A percentile compares a stretch with the other conserved stretches of the same genome.
phyloP scores from a whole-genome alignment of 2,888 invertebrate genomes.

The Acanthacorydalis orientalis region DNA sequence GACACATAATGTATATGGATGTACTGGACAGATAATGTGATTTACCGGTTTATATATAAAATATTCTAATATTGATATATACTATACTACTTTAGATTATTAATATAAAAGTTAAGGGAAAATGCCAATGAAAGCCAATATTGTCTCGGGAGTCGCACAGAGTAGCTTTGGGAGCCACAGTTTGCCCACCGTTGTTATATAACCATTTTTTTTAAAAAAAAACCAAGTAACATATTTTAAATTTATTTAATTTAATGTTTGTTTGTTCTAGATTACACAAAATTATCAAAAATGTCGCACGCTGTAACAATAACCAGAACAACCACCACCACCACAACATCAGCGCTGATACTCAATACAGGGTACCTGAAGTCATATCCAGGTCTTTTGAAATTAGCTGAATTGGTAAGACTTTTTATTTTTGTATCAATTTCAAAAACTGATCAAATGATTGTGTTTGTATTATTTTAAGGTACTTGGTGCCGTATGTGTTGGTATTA shows the following conservation, averaged over 20 bases:
- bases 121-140: too few species aligned
- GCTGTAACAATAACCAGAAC: conserved; percentile 74
- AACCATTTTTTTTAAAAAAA: too few species aligned
- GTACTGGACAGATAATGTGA: too few species aligned
- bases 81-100: too few species aligned
- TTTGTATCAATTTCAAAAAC: neutral
- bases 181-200: too few species aligned
- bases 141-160: too few species aligned
- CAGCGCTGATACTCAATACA: conserved; percentile 62
- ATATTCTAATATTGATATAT: too few species aligned
- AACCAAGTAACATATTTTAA: neutral
- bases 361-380: conserved; percentile 64
- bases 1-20: too few species aligned
- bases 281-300: conserved; percentile 56
- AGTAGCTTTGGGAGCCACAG: too few species aligned
- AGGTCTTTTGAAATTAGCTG: conserved; percentile 63
- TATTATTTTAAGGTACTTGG: conserved; percentile 51
- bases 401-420: conserved; percentile 47
- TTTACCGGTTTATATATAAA: too few species aligned
- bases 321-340: conserved; percentile 60
- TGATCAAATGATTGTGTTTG: conserved; percentile 5
- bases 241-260: neutral
- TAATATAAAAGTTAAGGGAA: too few species aligned
- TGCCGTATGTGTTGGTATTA: conserved; percentile 52
- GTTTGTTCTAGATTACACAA: conserved; percentile 4